A percentile compares a stretch with the other conserved stretches of the same genome.
These are phyloP conservation scores for Drosophila kambysellisi DNA, from an alignment of 2,888 invertebrate species.

Conservation along the genomic window DNA sequence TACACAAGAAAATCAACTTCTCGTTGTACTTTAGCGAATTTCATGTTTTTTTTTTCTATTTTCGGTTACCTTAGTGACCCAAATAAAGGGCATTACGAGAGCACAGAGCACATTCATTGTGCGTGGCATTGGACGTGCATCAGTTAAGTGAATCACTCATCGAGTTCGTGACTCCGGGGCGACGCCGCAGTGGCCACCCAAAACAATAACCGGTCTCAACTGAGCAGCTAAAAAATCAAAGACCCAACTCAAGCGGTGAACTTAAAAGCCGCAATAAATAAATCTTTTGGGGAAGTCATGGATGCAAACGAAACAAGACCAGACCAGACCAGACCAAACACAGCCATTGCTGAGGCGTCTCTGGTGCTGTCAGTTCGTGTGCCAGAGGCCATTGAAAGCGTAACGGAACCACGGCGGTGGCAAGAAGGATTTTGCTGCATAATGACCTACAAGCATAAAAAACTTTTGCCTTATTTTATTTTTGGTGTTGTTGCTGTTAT, in stretches of 20 bases:
- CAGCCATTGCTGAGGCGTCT: slow-evolving; percentile 56
- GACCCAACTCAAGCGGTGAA: slow-evolving; percentile 56
- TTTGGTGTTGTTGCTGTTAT: slow-evolving; percentile 1
- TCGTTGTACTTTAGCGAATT: neutral
- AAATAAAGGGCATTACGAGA: slow-evolving; percentile 10
- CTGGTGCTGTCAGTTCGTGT: slow-evolving; percentile 64
- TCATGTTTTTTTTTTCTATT: slow-evolving; percentile 18
- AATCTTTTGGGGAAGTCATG: slow-evolving; percentile 67
- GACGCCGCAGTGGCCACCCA: slow-evolving; percentile 11
- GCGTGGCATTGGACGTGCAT: slow-evolving; percentile 59
- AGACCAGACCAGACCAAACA: slow-evolving; percentile 6
- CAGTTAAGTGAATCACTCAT: slow-evolving; percentile 65
- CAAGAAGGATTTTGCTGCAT: slow-evolving; percentile 58
- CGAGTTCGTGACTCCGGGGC: slow-evolving; percentile 46
- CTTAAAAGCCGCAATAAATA: slow-evolving; percentile 79
- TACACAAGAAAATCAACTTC: neutral
- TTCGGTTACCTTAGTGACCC: neutral
- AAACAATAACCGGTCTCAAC: slow-evolving; percentile 32
- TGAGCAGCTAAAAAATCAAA: slow-evolving; percentile 45
- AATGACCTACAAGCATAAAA: slow-evolving; percentile 75
- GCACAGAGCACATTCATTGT: slow-evolving; percentile 42
- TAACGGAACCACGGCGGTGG: slow-evolving; percentile 35
- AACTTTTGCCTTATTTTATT: slow-evolving; percentile 26
- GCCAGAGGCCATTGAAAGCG: slow-evolving; percentile 56
- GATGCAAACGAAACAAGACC: slow-evolving; percentile 42